Evolutionary conservation across 2,888 invertebrate genomes (phyloP).

Genomic region (Sminthurinus aureus): DNA sequence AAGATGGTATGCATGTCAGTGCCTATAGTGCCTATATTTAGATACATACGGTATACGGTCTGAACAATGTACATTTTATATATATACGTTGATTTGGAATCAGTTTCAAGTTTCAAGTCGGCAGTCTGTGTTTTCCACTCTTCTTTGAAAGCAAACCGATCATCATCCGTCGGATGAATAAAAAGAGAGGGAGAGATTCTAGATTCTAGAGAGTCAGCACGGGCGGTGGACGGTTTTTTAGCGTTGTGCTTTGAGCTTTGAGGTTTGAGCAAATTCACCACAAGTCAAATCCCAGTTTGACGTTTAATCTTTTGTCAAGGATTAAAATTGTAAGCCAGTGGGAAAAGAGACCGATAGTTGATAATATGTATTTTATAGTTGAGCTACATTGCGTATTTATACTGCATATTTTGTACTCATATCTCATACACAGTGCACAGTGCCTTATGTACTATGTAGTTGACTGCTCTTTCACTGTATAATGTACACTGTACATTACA

Average conservation of each 20-base stretch:
- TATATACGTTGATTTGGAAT: too few species aligned
- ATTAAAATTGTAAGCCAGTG: conserved; percentile 43
- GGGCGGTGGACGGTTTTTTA: not conserved
- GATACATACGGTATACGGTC: too few species aligned
- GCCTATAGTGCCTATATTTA: too few species aligned
- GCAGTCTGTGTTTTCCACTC: too few species aligned
- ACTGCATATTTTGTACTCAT: not conserved
- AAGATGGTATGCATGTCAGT: too few species aligned
- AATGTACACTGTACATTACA: not conserved
- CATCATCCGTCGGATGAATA: not conserved
- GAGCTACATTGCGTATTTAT: not conserved
- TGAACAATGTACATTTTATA: too few species aligned
- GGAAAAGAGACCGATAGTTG: conserved; percentile 39
- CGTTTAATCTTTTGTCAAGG: conserved; percentile 47
- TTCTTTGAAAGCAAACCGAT: too few species aligned
- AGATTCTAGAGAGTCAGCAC: too few species aligned
- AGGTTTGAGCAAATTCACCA: conserved; percentile 13
- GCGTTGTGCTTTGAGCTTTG: not conserved
- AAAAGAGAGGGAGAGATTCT: not conserved
- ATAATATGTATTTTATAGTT: not conserved
- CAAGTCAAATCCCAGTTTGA: conserved; percentile 44
- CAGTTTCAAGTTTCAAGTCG: too few species aligned
- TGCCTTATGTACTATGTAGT: too few species aligned
- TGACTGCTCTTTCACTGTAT: too few species aligned
- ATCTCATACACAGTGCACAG: not conserved